phyloP scores from a whole-genome alignment of 1,140 invertebrate species.

The Bombyx mandarina region DNA sequence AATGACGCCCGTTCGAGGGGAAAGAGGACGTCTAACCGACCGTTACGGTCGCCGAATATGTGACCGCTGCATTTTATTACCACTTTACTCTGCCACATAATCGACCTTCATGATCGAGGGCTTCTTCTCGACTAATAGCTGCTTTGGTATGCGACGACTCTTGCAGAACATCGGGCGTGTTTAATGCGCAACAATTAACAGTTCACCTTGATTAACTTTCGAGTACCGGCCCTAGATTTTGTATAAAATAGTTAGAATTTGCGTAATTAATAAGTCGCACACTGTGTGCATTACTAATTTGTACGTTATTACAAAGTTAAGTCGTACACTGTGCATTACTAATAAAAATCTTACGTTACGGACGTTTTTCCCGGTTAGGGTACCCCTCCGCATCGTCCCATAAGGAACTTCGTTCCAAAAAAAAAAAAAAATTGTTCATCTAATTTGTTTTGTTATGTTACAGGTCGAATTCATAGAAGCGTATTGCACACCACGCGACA shows the following conservation, averaged over 20 bases:
- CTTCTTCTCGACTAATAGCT: slow-evolving; percentile 53
- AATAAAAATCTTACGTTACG: no score
- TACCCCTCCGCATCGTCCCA: no score
- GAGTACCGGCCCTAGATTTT: no score
- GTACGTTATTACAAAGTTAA: no score
- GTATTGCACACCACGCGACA: slow-evolving; percentile 73
- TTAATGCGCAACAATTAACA: no score
- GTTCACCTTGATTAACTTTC: no score
- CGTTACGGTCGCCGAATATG: slow-evolving; percentile 62
- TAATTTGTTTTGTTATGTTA: slow-evolving; percentile 36
- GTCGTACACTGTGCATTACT: no score
- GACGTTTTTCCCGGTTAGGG: no score
- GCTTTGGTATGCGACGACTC: slow-evolving; percentile 31
- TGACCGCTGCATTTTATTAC: slow-evolving; percentile 70
- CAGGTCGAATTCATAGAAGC: slow-evolving; percentile 74
- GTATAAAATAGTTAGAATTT: no score
- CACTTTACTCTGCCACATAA: slow-evolving; percentile 69
- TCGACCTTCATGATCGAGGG: slow-evolving; percentile 66
- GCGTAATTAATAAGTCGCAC: no score
- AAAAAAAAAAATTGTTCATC: background rate
- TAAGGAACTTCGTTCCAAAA: no score
- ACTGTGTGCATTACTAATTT: no score
- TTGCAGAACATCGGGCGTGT: slow-evolving; percentile 1
- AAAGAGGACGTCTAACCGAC: slow-evolving; percentile 52
- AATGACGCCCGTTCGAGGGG: slow-evolving; percentile 54